Conservation (phyloP, 2,113 vertebrate species). For the Leptocoma aspasia region DNA sequence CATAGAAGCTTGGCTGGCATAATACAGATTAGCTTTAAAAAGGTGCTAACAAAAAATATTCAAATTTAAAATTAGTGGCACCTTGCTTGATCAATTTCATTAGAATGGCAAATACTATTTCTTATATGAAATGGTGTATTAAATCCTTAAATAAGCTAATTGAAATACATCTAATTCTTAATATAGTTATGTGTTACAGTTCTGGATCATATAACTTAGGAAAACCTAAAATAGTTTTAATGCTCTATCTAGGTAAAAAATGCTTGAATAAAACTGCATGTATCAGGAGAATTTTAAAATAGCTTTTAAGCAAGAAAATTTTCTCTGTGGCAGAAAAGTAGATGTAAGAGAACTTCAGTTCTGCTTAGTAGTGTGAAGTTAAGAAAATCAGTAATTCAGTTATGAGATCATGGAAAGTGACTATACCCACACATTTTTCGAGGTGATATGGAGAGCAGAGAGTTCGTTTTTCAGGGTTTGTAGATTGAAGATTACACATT, state of each 20-base stretch:
- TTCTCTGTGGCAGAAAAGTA: neutral
- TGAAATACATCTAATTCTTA: neutral
- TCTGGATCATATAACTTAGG: neutral
- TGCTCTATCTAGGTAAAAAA: neutral
- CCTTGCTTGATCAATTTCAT: neutral
- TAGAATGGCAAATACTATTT: neutral
- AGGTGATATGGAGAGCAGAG: slow-evolving; percentile 16
- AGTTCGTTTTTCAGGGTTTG: slow-evolving; percentile 47
- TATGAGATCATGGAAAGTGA: slow-evolving; percentile 48
- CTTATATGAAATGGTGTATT: neutral
- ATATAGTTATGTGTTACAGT: neutral
- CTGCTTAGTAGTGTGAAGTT: neutral
- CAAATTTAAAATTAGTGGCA: neutral
- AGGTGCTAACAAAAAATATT: neutral
- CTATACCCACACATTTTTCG: slow-evolving; percentile 27
- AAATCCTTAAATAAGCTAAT: neutral
- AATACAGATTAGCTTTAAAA: neutral
- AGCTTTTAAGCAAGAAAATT: neutral
- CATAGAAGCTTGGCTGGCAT: neutral
- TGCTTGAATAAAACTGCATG: neutral
- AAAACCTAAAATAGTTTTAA: neutral
- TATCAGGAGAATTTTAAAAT: neutral
- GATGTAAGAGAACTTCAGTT: neutral
- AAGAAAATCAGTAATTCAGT: neutral
- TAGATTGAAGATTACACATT: slow-evolving; percentile 57